Percentiles rank a stretch among this genome's conserved stretches.
Conservation (phyloP, 2,797 vertebrate genomes). For the Scarus forsteni region DNA sequence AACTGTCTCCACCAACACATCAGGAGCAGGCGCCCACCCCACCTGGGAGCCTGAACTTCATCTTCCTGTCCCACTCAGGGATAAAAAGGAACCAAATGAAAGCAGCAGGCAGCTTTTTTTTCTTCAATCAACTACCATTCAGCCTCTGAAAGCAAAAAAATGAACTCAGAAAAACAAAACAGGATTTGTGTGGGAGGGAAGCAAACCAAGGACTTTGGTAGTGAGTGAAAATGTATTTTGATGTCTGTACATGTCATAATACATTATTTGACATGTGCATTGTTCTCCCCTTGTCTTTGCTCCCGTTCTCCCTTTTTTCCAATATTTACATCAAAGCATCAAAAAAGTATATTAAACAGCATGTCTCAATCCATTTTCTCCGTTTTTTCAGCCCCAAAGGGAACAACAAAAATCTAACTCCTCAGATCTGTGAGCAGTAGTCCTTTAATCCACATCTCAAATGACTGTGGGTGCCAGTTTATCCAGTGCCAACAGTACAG, state of each 20-base stretch:
- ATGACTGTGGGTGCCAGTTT: slow-evolving; percentile 75
- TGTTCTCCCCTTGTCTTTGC: slow-evolving; percentile 84
- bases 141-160: slow-evolving; percentile 78
- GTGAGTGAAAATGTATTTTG: slow-evolving; percentile 75
- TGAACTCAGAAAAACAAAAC: slow-evolving; percentile 63
- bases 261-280: slow-evolving; percentile 77
- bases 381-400: slow-evolving; percentile 52
- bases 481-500: slow-evolving; percentile 84
- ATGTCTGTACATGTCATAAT: slow-evolving; percentile 77
- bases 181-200: slow-evolving; percentile 70
- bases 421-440: slow-evolving; percentile 76
- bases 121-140: slow-evolving; percentile 73
- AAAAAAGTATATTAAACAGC: slow-evolving; percentile 97
- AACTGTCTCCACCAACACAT: slow-evolving; percentile 65
- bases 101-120: slow-evolving; percentile 70
- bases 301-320: slow-evolving; percentile 86
- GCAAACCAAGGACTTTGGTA: slow-evolving; percentile 80
- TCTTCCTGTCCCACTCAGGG: slow-evolving; percentile 72
- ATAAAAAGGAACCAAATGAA: slow-evolving; percentile 71
- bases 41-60: slow-evolving; percentile 62
- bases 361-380: slow-evolving; percentile 81
- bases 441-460: slow-evolving; percentile 76
- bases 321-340: slow-evolving; percentile 95
- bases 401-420: slow-evolving; percentile 65
- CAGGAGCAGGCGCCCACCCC: slow-evolving; percentile 57